These are phyloP conservation scores for Nyctibius bracteatus DNA, from an alignment of 2,113 vertebrate species.

Conservation along the genomic window DNA sequence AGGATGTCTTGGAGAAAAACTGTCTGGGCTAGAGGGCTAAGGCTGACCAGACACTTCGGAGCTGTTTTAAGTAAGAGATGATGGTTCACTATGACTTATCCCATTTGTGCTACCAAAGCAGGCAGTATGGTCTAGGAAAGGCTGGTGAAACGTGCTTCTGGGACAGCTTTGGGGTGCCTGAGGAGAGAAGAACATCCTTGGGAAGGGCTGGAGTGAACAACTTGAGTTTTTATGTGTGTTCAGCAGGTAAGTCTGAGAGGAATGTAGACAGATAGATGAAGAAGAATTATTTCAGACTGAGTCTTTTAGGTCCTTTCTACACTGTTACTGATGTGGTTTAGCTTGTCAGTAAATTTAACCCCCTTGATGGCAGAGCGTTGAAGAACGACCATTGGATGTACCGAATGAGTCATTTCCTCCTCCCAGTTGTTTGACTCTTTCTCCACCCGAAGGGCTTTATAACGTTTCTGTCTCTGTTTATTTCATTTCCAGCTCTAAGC, in stretches of 20 bases:
- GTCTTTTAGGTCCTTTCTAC: not conserved
- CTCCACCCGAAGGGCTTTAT: not conserved
- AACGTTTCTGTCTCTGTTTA: not conserved
- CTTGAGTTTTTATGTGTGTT: not conserved
- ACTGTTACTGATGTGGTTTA: not conserved
- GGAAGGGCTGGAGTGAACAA: not conserved
- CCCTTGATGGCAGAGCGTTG: fast-evolving
- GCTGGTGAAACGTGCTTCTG: not conserved
- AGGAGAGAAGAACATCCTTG: not conserved
- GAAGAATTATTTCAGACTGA: not conserved
- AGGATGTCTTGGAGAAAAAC: not conserved
- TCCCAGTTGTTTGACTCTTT: not conserved
- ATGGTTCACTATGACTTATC: no score
- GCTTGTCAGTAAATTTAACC: not conserved
- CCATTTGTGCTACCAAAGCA: not conserved
- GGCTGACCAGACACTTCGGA: not conserved
- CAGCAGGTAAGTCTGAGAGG: not conserved
- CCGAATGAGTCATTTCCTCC: not conserved
- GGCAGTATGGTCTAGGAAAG: not conserved
- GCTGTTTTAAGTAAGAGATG: not conserved
- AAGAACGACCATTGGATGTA: not conserved
- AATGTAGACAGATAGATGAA: not conserved
- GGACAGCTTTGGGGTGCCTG: not conserved
- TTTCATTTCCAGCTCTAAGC: not conserved
- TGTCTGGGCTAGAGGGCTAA: not conserved